Evolutionary conservation across 2,113 vertebrate genomes (phyloP), one percentile per base, ranked within the genome.

Genomic region (Orycteropus afer): DNA sequence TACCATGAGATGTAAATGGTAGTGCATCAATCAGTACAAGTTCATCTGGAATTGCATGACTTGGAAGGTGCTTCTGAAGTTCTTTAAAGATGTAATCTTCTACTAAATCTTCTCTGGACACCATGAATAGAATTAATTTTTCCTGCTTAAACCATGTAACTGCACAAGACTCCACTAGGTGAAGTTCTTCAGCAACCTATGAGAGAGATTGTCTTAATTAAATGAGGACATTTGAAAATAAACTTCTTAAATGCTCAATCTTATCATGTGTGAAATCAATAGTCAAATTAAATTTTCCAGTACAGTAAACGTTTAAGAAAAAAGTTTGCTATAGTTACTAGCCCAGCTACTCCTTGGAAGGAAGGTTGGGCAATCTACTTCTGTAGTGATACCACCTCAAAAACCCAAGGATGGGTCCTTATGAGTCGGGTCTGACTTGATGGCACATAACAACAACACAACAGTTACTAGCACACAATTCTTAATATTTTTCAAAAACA

Each of bases 1-100:
- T 98, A 99, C 99, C 99, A 11, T 99, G 99, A 88, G 98, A 97
- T 55, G 99, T 99, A 88, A 99, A 98, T 37, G 99, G 98, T 40
- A 99, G 97, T 29, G 97, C 93, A 29, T 98, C 97, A 78, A 99
- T 98, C 69, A 98, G 67, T 47, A 99, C 85, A 94, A 99, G 84
- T 5, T 99, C 96, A 98, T 99, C 99, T 4, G 99, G 99, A 37
- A 99, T 18, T 88, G 98, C 98, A 79, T 99, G 96, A 45, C 97
- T 90, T 82, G 99, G 98, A 59, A 99, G 98, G 88, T 18, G 45
- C 61, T 98, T 96, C 91, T 98, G 98, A 67, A 99, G 97, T 78
- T 98, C 98, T 71, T 94, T 96, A 90, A 98, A 93, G 47, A 99
- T 93, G 63, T 97, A 92, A 67, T 91, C 96, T 86, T 98, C 96